Base-by-base conservation (phyloP, 2,888 invertebrate species). In the Noctua janthina region DNA sequence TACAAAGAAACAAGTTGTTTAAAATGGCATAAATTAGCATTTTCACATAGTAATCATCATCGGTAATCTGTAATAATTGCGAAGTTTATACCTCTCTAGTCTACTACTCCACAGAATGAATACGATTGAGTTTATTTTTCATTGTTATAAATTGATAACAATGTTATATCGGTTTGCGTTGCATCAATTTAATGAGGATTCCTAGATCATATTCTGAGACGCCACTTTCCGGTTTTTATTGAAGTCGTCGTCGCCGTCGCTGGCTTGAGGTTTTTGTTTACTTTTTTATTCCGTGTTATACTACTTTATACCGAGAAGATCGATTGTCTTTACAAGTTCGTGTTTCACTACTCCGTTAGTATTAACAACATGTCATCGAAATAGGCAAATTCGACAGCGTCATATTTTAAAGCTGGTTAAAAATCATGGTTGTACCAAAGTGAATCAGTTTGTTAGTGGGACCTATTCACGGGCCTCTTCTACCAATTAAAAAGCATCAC, bases 11-110 rank as follows among this genome's bases (percentile, higher is more conserved):
- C 76, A 69, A 79, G 56, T 79, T 73, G 75, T 78, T 86, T 75
- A 77, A 79, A 75, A 79, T 78, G 71, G 74, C 78, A 88, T 84
- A 87, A 72, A 89, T 89, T 87, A 77, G 46, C 81, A 77, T 86
- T 86, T 86, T 85, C 54, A 78, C 72, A 77, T 77, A 75, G 73
- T 72, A 74, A 29, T 75, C 39, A 69, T 43, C 68, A 68, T 46
- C 46, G 46, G 73, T 76, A 74, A 46, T 75, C 51, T 35, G 66
- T 62, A 73, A 82, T 74, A 81, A 73, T 77, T 85, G 70, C 62
- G 70, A 74, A 79, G 76, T 76, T 82, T 78, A 74, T 70, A 80
- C 23, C 39, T 72, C 35, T 84, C n/a, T 59, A 43, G 69, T 49
- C 46, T 17, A 17, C 51, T 74, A 23, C 10, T 56, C 23, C 10